Evolutionary conservation across 2,797 vertebrate genomes (phyloP).

Genomic region (Takifugu rubripes): DNA sequence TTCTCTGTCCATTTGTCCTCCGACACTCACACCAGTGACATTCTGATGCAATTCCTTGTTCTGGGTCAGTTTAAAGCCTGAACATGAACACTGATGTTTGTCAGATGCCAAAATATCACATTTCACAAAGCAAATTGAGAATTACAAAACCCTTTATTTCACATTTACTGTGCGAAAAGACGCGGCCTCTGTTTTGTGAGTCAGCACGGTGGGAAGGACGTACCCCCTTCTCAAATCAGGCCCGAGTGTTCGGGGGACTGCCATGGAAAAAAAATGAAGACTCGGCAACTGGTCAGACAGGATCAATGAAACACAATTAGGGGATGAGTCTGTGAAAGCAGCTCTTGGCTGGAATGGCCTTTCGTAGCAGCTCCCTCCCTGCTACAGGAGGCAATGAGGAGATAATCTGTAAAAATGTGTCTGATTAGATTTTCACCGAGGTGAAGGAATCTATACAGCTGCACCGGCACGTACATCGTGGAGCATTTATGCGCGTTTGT

Average conservation of each 20-base stretch:
- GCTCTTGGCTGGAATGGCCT: conserved; percentile 27
- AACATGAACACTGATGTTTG: too few relatives aligned
- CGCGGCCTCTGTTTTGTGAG: conserved; percentile 32
- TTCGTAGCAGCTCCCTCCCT: conserved; percentile 28
- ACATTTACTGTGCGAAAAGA: conserved; percentile 18
- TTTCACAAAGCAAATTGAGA: too few relatives aligned
- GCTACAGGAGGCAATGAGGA: conserved; percentile 1
- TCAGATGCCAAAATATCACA: too few relatives aligned
- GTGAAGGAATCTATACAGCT: conserved; percentile 17
- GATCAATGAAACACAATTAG: conserved; percentile 82
- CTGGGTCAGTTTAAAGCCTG: too few relatives aligned
- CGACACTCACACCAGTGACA: too few relatives aligned
- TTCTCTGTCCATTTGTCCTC: too few relatives aligned
- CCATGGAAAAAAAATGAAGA: conserved; percentile 69
- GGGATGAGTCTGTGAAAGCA: conserved; percentile 56
- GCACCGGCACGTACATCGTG: conserved; percentile 29
- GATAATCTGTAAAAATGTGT: conserved; percentile 16
- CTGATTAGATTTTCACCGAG: conserved; percentile 13
- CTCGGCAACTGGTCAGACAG: conserved; percentile 72
- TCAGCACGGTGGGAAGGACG: conserved; percentile 54
- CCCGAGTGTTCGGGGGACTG: conserved; percentile 54
- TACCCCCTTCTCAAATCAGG: conserved; percentile 57
- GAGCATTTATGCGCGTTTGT: conserved; percentile 41
- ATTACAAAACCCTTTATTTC: too few relatives aligned
- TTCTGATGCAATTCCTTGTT: too few relatives aligned